These are phyloP conservation scores for Boleophthalmus pectinirostris DNA, from an alignment of 2,113 vertebrate species.

Conservation along the genomic window DNA sequence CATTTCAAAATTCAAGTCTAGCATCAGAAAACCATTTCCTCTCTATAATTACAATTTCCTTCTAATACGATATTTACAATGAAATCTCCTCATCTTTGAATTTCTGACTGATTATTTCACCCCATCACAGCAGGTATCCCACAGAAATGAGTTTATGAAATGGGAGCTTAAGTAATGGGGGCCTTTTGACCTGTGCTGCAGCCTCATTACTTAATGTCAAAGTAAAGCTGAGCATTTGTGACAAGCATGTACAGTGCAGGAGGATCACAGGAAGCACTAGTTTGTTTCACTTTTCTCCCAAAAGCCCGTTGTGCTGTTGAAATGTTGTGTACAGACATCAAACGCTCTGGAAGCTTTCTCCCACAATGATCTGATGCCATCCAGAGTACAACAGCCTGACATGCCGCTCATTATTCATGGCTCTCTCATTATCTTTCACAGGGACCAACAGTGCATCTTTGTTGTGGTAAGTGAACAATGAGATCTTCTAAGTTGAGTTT, in stretches of 20 bases:
- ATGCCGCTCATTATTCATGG: conserved; percentile 69
- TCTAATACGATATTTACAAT: conserved; percentile 94
- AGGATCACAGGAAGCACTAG: conserved; percentile 67
- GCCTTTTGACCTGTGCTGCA: conserved; percentile 92
- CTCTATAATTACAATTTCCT: conserved; percentile 98
- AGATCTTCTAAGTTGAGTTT: conserved; percentile 51
- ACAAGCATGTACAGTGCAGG: conserved; percentile 81
- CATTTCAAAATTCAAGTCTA: conserved; percentile 93
- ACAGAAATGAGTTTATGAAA: conserved; percentile 95
- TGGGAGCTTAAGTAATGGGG: conserved; percentile 93
- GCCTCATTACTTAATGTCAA: conserved; percentile 89
- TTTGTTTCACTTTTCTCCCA: conserved; percentile 66
- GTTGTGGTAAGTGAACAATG: conserved; percentile 57
- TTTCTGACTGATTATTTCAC: conserved; percentile 95
- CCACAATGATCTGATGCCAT: conserved; percentile 65
- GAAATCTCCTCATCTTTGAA: conserved; percentile 95
- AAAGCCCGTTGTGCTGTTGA: conserved; percentile 59
- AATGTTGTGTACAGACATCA: conserved; percentile 62
- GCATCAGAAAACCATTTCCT: conserved; percentile 93
- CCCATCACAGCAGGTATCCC: conserved; percentile 88
- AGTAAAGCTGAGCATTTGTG: conserved; percentile 91
- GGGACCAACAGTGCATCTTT: conserved; percentile 61
- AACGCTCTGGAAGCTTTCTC: conserved; percentile 56
- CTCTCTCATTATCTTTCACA: conserved; percentile 57
- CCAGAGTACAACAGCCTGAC: conserved; percentile 58